A percentile compares a stretch with the other conserved stretches of the same genome.
phyloP scores from a whole-genome alignment of 2,888 invertebrate species.

The Hermaeophaga mercurialis region DNA sequence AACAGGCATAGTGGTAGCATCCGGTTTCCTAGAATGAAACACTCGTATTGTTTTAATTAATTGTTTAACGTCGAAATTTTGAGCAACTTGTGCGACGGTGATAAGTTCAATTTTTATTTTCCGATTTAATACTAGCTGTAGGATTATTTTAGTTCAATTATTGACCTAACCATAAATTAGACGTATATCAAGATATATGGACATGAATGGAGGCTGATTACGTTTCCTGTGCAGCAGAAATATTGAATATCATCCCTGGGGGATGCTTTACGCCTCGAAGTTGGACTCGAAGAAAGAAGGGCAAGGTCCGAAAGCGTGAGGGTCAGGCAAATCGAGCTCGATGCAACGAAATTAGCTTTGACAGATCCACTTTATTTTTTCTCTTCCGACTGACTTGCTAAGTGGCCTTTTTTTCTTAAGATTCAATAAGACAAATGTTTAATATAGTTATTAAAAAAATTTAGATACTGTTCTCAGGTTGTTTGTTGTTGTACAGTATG shows the following conservation, averaged over 20 bases:
- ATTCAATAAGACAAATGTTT: not conserved
- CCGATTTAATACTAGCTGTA: too few species aligned
- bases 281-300: slow-evolving; percentile 18
- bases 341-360: slow-evolving; percentile 25
- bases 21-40: slow-evolving; percentile 27
- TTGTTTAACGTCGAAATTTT: not conserved
- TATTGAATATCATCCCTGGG: slow-evolving; percentile 54
- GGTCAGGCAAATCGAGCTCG: slow-evolving; percentile 30
- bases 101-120: too few species aligned
- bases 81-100: too few species aligned
- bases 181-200: slow-evolving; percentile 38
- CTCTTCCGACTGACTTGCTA: slow-evolving; percentile 21
- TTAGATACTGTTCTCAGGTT: slow-evolving; percentile 19
- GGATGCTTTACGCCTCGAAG: slow-evolving; percentile 48
- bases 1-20: slow-evolving; percentile 31
- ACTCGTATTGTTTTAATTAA: slow-evolving; percentile 11
- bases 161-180: not conserved
- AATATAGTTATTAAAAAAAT: not conserved
- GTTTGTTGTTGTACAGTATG: slow-evolving; percentile 9
- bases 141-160: not conserved
- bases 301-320: slow-evolving; percentile 28
- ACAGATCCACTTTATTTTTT: slow-evolving; percentile 22
- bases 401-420: not conserved
- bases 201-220: slow-evolving; percentile 51
- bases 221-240: slow-evolving; percentile 49